phyloP scores from a whole-genome alignment of 2,113 vertebrate species.

The Antechinus stuartii region DNA sequence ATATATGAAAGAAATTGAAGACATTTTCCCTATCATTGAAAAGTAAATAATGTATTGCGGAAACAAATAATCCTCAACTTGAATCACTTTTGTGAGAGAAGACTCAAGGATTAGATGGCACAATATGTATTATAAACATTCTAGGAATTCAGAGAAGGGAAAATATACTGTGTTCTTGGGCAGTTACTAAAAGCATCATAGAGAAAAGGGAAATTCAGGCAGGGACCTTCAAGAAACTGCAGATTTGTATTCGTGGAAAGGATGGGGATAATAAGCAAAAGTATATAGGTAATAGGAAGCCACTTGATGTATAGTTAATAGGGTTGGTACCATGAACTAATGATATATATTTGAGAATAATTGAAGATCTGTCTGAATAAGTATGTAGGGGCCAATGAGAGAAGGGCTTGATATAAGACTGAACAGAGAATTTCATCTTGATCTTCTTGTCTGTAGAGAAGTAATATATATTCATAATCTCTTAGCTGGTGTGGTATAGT shows the following conservation, averaged over 20 bases:
- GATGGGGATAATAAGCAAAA: neutral
- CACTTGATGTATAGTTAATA: neutral
- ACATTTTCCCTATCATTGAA: neutral
- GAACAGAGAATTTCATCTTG: neutral
- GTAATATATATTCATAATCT: neutral
- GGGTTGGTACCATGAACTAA: neutral
- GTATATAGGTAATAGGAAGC: neutral
- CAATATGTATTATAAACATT: neutral
- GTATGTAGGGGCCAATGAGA: neutral
- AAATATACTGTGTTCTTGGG: neutral
- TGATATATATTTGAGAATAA: neutral
- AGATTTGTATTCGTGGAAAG: neutral
- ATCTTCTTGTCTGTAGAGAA: neutral
- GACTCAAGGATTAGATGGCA: neutral
- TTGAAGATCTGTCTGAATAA: neutral
- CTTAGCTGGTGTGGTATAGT: neutral
- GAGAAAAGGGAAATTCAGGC: neutral
- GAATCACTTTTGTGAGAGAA: neutral
- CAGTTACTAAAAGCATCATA: neutral
- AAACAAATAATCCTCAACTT: neutral
- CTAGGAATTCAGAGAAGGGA: neutral
- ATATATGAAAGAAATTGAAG: neutral
- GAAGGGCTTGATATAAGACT: neutral
- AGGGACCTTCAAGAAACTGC: accelerated
- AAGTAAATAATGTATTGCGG: neutral